Conservation (phyloP, 2,113 vertebrate genomes). For the Menura novaehollandiae region DNA sequence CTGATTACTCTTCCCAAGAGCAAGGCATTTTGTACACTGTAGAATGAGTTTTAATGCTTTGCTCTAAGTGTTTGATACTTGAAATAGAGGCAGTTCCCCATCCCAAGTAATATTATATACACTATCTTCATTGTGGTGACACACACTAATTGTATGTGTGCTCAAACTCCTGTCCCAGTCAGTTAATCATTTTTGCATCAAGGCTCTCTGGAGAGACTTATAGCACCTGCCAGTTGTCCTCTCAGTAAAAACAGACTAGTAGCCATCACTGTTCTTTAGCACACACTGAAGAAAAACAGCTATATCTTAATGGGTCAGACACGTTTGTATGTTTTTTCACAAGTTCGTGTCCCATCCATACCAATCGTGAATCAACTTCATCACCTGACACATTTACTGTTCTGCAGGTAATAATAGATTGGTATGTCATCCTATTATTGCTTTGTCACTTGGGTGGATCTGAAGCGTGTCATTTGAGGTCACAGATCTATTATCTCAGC, state of each 20-base stretch:
- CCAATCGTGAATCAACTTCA: background rate
- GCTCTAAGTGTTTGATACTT: background rate
- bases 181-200: constrained; percentile 16
- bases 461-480: background rate
- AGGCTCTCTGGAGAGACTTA: background rate
- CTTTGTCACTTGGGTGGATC: background rate
- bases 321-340: background rate
- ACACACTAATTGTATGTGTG: background rate
- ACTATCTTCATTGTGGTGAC: background rate
- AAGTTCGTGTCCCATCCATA: background rate
- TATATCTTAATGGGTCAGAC: background rate
- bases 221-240: background rate
- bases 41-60: background rate
- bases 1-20: background rate
- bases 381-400: background rate
- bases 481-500: background rate
- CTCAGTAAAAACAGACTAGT: background rate
- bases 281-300: background rate
- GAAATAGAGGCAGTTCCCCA: background rate
- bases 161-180: background rate
- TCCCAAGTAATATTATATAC: background rate
- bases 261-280: background rate
- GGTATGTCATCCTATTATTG: background rate
- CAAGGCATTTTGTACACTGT: background rate
- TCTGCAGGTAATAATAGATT: background rate